phyloP scores from a whole-genome alignment of 2,797 vertebrate species.

The Acanthornis magna region DNA sequence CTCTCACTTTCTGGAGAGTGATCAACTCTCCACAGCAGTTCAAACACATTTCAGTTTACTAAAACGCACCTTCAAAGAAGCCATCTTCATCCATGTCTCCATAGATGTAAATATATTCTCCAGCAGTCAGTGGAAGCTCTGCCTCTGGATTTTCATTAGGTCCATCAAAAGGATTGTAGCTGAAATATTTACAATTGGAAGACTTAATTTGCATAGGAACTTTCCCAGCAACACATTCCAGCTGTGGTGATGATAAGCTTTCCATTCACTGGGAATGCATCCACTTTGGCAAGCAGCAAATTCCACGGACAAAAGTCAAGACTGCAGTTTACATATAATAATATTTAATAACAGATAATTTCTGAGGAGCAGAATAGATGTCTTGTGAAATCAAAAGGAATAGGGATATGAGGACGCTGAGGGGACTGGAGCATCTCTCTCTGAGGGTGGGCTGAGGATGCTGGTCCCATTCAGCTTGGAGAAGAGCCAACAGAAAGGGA shows the following conservation, averaged over 20 bases:
- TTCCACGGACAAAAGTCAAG: background rate
- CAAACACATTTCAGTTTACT: background rate
- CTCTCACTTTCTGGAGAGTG: background rate
- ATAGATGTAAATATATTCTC: slow-evolving; percentile 97
- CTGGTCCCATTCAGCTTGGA: background rate
- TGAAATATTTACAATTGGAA: slow-evolving; percentile 64
- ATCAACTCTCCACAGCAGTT: background rate
- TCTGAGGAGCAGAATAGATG: background rate
- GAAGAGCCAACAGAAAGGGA: background rate
- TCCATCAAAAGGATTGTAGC: slow-evolving; percentile 97
- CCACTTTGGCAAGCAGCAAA: background rate
- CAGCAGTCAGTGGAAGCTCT: slow-evolving; percentile 94
- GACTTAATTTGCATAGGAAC: background rate
- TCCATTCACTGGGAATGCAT: background rate
- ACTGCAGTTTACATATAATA: background rate
- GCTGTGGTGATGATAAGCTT: background rate
- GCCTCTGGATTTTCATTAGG: slow-evolving; percentile 98
- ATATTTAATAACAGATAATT: background rate
- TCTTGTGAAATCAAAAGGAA: background rate
- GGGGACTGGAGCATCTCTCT: background rate
- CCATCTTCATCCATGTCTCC: slow-evolving; percentile 98
- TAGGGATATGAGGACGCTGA: background rate
- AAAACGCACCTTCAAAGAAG: slow-evolving; percentile 92
- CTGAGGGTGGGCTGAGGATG: background rate
- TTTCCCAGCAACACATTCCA: background rate